Evolutionary conservation across 2,888 invertebrate species (phyloP).

Genomic region (Linhomoeus sp.): DNA sequence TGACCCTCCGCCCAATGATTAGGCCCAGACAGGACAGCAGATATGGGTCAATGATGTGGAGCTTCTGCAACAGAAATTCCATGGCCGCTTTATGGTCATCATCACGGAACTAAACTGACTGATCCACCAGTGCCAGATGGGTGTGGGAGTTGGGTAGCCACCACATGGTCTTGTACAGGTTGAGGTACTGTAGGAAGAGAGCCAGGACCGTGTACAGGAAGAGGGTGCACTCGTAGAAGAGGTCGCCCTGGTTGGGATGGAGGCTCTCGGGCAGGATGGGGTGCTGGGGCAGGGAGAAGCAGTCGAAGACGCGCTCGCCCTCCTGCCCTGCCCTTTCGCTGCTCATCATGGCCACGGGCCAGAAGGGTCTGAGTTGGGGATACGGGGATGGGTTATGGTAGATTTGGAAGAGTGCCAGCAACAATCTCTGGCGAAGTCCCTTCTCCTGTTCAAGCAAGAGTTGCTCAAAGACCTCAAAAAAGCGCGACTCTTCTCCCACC

Average conservation of each 20-base stretch:
- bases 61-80: slow-evolving; percentile 56
- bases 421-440: no score
- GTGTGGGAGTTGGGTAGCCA: slow-evolving; percentile 85
- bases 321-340: no score
- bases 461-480: no score
- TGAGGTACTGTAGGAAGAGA: slow-evolving; percentile 66
- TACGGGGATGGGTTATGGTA: no score
- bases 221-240: slow-evolving; percentile 65
- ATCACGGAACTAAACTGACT: no score
- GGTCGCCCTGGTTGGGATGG: slow-evolving; percentile 49
- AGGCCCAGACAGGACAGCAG: slow-evolving; percentile 61
- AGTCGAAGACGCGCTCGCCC: no score
- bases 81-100: no score
- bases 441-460: no score
- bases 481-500: no score
- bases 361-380: no score
- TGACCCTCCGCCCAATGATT: slow-evolving; percentile 54
- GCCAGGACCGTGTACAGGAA: slow-evolving; percentile 57
- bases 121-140: slow-evolving; percentile 68
- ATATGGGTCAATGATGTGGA: slow-evolving; percentile 74
- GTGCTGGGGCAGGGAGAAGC: slow-evolving; percentile 20
- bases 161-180: slow-evolving; percentile 86
- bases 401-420: no score
- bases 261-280: slow-evolving; percentile 33
- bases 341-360: no score